phyloP scores from a whole-genome alignment of 2,888 invertebrate genomes.

The Plagodis dolabraria region DNA sequence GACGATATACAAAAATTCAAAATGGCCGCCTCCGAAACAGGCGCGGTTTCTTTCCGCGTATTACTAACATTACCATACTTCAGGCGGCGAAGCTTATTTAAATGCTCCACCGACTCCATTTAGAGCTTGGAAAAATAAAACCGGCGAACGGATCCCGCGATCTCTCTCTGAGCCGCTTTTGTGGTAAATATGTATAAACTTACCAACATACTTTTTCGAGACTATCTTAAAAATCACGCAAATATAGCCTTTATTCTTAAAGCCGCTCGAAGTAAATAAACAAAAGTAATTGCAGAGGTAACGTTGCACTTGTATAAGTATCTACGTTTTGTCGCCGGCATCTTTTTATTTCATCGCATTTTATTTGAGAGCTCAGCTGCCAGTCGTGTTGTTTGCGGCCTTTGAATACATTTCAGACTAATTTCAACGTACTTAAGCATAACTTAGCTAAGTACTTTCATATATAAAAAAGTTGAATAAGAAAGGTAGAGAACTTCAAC shows the following conservation, averaged over 20 bases:
- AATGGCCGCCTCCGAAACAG: conserved; percentile 69
- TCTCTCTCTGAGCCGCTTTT: conserved; percentile 83
- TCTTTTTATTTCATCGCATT: conserved; percentile 82
- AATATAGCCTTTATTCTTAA: conserved; percentile 50
- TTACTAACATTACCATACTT: conserved; percentile 84
- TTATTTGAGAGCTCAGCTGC: conserved; percentile 82
- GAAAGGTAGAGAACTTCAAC: conserved; percentile 26
- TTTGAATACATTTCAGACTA: conserved; percentile 60
- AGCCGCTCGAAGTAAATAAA: conserved; percentile 23
- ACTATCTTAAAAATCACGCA: conserved; percentile 24
- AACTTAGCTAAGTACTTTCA: conserved; percentile 22
- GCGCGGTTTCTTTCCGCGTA: conserved; percentile 80
- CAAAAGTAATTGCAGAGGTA: conserved; percentile 24
- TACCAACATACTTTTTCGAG: conserved; percentile 52
- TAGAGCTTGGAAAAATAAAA: conserved; percentile 85
- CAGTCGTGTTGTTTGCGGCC: conserved; percentile 73
- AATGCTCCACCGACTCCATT: conserved; percentile 85
- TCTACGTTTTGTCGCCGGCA: conserved; percentile 79
- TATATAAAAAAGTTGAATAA: conserved; percentile 8
- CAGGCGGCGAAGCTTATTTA: conserved; percentile 83
- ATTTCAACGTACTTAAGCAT: conserved; percentile 44
- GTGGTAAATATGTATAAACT: conserved; percentile 84
- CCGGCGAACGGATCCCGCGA: conserved; percentile 80
- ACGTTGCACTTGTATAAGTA: conserved; percentile 68
- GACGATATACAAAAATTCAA: conserved; percentile 67